These are phyloP conservation scores for Adelphocoris suturalis DNA, from an alignment of 2,888 invertebrate species.

Conservation along the genomic window DNA sequence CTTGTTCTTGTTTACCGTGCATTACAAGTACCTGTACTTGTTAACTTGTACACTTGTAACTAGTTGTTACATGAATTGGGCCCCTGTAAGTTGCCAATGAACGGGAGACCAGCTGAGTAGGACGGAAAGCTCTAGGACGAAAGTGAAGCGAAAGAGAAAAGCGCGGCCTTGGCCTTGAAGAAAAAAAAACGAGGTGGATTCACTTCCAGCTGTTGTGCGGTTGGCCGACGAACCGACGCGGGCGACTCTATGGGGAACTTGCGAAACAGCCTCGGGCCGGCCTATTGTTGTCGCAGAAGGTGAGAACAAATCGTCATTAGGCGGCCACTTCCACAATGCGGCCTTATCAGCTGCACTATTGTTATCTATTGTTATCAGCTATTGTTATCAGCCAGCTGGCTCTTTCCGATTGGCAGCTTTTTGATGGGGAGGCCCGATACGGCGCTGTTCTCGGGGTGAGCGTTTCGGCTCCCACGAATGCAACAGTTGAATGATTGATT, in stretches of 20 bases:
- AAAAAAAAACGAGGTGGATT: neutral
- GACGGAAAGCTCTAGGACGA: neutral
- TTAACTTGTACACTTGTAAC: no score
- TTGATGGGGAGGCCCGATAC: neutral
- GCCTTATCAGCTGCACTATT: neutral
- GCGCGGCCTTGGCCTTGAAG: neutral
- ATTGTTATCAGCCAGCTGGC: neutral
- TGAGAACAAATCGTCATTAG: slow-evolving; percentile 17
- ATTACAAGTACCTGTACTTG: no score
- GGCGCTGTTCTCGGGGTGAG: neutral
- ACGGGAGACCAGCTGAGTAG: neutral
- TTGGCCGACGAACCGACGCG: slow-evolving; percentile 6
- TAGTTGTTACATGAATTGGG: no score
- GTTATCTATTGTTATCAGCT: neutral
- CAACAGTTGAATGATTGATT: no score
- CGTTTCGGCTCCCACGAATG: neutral
- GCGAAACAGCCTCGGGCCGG: neutral
- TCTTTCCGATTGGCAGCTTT: neutral
- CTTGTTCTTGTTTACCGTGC: no score
- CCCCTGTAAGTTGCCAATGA: no score
- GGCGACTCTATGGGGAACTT: slow-evolving; percentile 29
- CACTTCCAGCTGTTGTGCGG: slow-evolving; percentile 45
- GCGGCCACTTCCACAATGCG: neutral
- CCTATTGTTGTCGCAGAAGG: slow-evolving; percentile 28
- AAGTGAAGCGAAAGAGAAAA: neutral